Percentiles rank a stretch among this genome's conserved stretches.
Conservation (phyloP, 2,888 invertebrate species). For the Meta bourneti region DNA sequence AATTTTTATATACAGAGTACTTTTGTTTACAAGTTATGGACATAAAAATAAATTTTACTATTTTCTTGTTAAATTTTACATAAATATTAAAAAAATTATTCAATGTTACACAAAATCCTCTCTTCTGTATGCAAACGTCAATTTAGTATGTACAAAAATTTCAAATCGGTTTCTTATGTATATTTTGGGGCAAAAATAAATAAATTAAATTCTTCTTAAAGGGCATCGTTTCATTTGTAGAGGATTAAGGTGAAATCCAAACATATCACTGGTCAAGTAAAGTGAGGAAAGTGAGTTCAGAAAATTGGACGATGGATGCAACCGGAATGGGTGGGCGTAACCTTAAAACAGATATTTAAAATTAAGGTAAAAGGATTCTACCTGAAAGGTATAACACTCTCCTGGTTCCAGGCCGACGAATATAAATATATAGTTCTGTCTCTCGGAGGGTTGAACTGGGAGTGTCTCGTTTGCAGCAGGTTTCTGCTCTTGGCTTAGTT, state of each 20-base stretch:
- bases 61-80: too few species aligned
- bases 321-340: not conserved
- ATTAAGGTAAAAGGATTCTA: conserved; percentile 79
- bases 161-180: too few species aligned
- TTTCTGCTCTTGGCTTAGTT: conserved; percentile 69
- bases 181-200: too few species aligned
- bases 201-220: too few species aligned
- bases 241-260: not conserved
- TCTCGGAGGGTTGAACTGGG: conserved; percentile 69
- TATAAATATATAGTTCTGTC: conserved; percentile 84
- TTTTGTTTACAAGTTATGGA: too few species aligned
- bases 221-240: not conserved
- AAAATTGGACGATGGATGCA: not conserved
- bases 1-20: too few species aligned
- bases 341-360: not conserved
- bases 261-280: not conserved
- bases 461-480: conserved; percentile 77
- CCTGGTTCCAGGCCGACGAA: conserved; percentile 89
- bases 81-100: too few species aligned
- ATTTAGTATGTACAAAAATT: too few species aligned
- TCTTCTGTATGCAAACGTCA: too few species aligned
- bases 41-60: too few species aligned
- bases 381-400: conserved; percentile 90
- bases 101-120: too few species aligned
- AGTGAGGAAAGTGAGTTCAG: not conserved